Conservation (phyloP, 1,140 invertebrate genomes). For the Pteromalus puparum region DNA sequence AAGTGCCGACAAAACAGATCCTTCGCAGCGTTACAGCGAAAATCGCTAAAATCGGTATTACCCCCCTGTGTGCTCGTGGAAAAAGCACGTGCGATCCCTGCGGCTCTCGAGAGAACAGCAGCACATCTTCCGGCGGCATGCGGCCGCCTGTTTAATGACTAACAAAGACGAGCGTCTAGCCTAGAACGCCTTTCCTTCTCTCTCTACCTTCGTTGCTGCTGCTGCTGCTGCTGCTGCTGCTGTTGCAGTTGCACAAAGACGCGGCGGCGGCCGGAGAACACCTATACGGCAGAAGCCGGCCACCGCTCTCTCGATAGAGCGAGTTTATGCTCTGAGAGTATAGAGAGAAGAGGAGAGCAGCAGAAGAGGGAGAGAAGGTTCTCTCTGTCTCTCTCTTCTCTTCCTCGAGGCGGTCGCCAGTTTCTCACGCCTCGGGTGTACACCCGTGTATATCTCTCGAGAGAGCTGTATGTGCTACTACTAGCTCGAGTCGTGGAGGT, state of each 20-base stretch:
- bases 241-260: conserved; percentile 14
- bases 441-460: neutral
- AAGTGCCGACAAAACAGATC: neutral
- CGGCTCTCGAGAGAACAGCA: neutral
- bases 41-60: neutral
- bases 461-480: neutral
- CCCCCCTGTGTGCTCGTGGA: neutral
- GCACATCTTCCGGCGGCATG: neutral
- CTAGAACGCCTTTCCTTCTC: neutral
- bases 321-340: conserved; percentile 21
- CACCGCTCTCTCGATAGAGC: conserved; percentile 9
- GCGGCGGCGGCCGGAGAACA: neutral
- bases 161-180: conserved; percentile 13
- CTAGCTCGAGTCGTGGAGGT: neutral
- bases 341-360: neutral
- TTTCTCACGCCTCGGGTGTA: conserved; percentile 52
- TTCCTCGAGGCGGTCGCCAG: conserved; percentile 47
- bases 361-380: conserved; percentile 4
- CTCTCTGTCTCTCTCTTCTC: neutral
- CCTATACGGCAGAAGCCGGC: neutral
- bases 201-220: neutral
- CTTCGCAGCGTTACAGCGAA: neutral
- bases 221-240: neutral
- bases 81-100: neutral
- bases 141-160: conserved; percentile 9